Evolutionary conservation across 1,140 invertebrate genomes (phyloP).

Genomic region (Lasioglossum albipes): DNA sequence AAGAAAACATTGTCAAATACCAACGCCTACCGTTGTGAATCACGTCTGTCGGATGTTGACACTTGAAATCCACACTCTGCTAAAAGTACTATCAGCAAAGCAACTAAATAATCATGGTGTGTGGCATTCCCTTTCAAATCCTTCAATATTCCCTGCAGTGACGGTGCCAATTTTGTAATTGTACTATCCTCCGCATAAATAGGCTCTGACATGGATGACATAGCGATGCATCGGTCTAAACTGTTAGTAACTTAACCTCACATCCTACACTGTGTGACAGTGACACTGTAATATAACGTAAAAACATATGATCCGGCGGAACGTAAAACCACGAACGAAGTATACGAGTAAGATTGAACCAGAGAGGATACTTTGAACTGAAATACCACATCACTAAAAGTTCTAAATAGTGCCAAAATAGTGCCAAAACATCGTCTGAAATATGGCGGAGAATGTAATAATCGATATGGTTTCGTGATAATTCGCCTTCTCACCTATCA

Average conservation of each 20-base stretch:
- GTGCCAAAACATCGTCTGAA: too few species aligned
- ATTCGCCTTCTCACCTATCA: too few species aligned
- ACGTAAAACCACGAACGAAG: too few species aligned
- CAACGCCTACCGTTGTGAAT: neutral
- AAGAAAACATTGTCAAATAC: neutral
- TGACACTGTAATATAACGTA: too few species aligned
- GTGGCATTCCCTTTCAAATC: slow-evolving; percentile 48
- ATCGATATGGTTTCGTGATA: too few species aligned
- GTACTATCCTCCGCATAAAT: slow-evolving; percentile 66
- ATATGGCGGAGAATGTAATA: too few species aligned
- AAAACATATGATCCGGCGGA: neutral
- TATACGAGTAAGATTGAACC: too few species aligned
- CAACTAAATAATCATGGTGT: slow-evolving; percentile 67
- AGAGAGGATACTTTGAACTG: too few species aligned
- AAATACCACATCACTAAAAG: too few species aligned
- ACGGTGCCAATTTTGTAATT: slow-evolving; percentile 45
- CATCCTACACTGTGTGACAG: neutral
- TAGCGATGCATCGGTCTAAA: too few species aligned
- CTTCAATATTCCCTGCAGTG: slow-evolving; percentile 40
- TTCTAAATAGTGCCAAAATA: too few species aligned
- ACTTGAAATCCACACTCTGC: slow-evolving; percentile 63
- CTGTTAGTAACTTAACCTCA: neutral
- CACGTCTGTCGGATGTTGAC: neutral
- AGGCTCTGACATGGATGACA: slow-evolving; percentile 39
- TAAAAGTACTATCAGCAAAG: slow-evolving; percentile 65